phyloP scores from a whole-genome alignment of 2,113 vertebrate genomes.

The Pycnonotus jocosus region DNA sequence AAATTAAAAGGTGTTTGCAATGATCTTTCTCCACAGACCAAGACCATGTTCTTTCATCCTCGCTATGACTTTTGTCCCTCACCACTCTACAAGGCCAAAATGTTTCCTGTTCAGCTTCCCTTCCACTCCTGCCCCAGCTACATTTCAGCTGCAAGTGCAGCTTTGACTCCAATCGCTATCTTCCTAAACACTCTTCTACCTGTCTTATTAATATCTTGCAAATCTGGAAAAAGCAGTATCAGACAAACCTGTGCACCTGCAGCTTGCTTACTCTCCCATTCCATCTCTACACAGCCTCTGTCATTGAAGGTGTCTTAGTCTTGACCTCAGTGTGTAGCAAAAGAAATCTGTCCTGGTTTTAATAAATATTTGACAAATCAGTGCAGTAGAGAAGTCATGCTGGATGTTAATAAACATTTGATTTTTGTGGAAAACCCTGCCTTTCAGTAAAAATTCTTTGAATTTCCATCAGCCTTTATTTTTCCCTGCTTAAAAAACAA shows the following conservation, averaged over 20 bases:
- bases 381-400: neutral
- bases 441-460: neutral
- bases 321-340: neutral
- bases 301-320: neutral
- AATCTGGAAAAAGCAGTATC: neutral
- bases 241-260: neutral
- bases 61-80: neutral
- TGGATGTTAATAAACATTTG: neutral
- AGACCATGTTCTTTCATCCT: neutral
- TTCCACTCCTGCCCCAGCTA: neutral
- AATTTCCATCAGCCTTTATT: neutral
- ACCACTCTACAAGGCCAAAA: neutral
- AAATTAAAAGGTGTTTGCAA: neutral
- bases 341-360: neutral
- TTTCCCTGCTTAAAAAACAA: neutral
- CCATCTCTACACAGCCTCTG: neutral
- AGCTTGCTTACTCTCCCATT: neutral
- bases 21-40: neutral
- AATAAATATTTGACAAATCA: neutral
- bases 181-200: neutral
- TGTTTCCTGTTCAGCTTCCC: accelerated
- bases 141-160: neutral
- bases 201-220: neutral
- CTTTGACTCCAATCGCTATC: neutral
- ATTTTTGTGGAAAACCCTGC: neutral